Conservation (phyloP, 2,888 invertebrate species). For the Dicyrtoma fusca region DNA sequence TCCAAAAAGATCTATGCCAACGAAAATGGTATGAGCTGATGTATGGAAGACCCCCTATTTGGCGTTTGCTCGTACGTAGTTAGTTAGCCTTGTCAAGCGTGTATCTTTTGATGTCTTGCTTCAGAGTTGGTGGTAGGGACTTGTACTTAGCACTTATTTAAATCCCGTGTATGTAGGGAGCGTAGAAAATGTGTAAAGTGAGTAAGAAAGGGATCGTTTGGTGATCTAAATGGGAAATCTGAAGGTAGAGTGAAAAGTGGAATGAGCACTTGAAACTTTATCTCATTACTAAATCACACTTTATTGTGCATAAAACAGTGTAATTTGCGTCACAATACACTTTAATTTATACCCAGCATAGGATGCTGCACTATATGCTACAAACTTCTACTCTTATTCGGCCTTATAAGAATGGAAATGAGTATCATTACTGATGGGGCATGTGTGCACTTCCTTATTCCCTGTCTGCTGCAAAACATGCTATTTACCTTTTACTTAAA, state of each 20-base stretch:
- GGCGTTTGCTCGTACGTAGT: too few relatives aligned
- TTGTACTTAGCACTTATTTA: too few relatives aligned
- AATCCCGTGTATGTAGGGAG: not conserved
- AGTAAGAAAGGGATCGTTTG: slow-evolving; percentile 22
- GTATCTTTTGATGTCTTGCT: too few relatives aligned
- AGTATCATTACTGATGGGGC: not conserved
- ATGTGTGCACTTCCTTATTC: not conserved
- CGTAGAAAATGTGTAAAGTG: not conserved
- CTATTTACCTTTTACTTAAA: not conserved
- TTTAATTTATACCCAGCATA: slow-evolving; percentile 25
- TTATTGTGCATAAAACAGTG: slow-evolving; percentile 31
- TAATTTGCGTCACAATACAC: slow-evolving; percentile 35
- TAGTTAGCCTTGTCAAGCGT: too few relatives aligned
- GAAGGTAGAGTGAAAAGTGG: not conserved
- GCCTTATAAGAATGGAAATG: not conserved
- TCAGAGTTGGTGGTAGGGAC: too few relatives aligned
- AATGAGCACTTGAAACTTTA: slow-evolving; percentile 31
- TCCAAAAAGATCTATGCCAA: too few relatives aligned
- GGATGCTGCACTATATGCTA: too few relatives aligned
- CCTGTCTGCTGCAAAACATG: not conserved
- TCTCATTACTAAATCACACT: slow-evolving; percentile 34
- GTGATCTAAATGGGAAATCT: slow-evolving; percentile 27
- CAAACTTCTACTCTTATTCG: not conserved
- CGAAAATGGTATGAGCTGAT: too few relatives aligned
- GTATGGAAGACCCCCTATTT: too few relatives aligned